Conservation (phyloP, 1,140 invertebrate genomes). For the Drosophila ficusphila region DNA sequence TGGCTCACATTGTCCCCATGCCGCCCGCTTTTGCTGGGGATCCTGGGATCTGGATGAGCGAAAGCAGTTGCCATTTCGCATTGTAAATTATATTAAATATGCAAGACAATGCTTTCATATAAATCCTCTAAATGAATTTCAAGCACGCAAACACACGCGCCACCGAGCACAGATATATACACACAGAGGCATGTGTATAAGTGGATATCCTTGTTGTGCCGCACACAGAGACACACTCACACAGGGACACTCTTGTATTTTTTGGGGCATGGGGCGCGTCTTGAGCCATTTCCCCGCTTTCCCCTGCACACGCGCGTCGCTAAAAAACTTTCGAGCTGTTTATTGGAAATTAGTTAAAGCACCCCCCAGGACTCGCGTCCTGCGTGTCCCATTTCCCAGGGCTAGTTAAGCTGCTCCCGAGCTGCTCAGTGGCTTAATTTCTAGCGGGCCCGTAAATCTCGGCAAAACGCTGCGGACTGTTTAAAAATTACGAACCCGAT, state of each 20-base stretch:
- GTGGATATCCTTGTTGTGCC: conserved; percentile 17
- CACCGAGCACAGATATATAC: conserved; percentile 46
- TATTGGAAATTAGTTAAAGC: conserved; percentile 77
- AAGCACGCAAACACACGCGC: conserved; percentile 78
- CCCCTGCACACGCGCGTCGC: conserved; percentile 57
- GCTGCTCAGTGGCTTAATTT: conserved; percentile 64
- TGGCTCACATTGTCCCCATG: conserved; percentile 30
- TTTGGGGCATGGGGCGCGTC: conserved; percentile 5
- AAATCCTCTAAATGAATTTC: conserved; percentile 81
- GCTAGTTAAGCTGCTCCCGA: conserved; percentile 38
- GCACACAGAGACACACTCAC: not conserved
- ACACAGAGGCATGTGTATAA: conserved; percentile 22
- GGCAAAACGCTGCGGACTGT: conserved; percentile 42
- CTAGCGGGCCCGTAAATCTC: conserved; percentile 69
- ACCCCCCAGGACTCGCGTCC: conserved; percentile 20
- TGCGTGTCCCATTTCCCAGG: conserved; percentile 13
- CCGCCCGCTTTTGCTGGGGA: conserved; percentile 26
- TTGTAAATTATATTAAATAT: conserved; percentile 81
- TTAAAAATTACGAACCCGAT: conserved; percentile 55
- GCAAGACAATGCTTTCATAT: conserved; percentile 77
- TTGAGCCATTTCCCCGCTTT: conserved; percentile 51
- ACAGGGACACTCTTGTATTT: conserved; percentile 27
- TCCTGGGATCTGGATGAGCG: conserved; percentile 13
- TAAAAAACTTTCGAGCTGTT: conserved; percentile 63
- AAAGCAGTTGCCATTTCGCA: conserved; percentile 41